A percentile compares a stretch with the other conserved stretches of the same genome.
phyloP scores from a whole-genome alignment of 2,888 invertebrate genomes.

The Spilosoma lubricipeda region DNA sequence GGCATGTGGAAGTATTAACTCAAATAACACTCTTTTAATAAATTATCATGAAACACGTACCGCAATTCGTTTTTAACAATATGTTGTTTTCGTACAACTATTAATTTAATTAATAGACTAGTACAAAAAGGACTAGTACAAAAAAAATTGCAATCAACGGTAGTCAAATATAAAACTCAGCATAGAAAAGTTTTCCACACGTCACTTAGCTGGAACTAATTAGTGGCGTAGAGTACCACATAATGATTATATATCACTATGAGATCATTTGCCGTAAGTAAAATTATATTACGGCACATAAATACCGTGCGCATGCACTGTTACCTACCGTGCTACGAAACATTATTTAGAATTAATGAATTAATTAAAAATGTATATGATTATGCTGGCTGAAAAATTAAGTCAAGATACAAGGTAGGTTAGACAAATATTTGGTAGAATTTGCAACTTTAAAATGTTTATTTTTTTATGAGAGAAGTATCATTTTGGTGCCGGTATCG shows the following conservation, averaged over 20 bases:
- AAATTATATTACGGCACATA: not conserved
- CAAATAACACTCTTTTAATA: not conserved
- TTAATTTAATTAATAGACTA: not conserved
- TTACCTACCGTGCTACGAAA: not conserved
- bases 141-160: not conserved
- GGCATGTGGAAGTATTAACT: not conserved
- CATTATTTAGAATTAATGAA: not conserved
- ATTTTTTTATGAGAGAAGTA: not conserved
- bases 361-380: slow-evolving; percentile 1
- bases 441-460: not conserved
- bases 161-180: slow-evolving; percentile 11
- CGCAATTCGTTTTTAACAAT: not conserved
- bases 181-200: slow-evolving; percentile 27
- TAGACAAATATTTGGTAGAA: not conserved
- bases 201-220: slow-evolving; percentile 31
- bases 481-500: not conserved
- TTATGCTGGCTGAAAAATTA: not conserved
- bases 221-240: slow-evolving; percentile 16
- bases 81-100: not conserved
- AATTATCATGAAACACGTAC: not conserved
- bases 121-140: not conserved
- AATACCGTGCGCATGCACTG: not conserved
- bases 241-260: slow-evolving; percentile 17
- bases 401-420: not conserved
- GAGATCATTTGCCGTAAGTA: slow-evolving; percentile 9